Evolutionary conservation across 1,140 invertebrate genomes (phyloP).

Genomic region (Drosophila navojoa): DNA sequence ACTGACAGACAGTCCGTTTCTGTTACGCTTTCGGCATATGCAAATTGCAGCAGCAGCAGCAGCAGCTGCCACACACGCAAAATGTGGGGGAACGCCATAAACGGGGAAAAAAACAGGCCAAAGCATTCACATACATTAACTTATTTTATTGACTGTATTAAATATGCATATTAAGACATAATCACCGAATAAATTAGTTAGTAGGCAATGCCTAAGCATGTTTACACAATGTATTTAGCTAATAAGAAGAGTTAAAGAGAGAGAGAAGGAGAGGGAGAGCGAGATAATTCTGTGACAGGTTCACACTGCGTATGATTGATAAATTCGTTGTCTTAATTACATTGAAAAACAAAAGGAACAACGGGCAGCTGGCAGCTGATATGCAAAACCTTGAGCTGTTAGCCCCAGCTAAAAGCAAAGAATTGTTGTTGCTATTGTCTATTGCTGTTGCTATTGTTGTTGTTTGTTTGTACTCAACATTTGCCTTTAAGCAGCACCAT

Average conservation of each 20-base stretch:
- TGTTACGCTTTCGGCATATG: slow-evolving; percentile 50
- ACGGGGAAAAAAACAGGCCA: background rate
- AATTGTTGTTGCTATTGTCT: background rate
- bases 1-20: slow-evolving; percentile 52
- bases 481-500: slow-evolving; percentile 32
- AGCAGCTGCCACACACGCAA: background rate
- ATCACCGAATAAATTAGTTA: slow-evolving; percentile 48
- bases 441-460: background rate
- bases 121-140: slow-evolving; percentile 44
- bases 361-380: slow-evolving; percentile 52
- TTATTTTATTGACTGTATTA: slow-evolving; percentile 35
- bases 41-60: slow-evolving; percentile 66
- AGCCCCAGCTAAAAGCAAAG: slow-evolving; percentile 39
- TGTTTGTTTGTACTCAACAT: slow-evolving; percentile 11
- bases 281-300: slow-evolving; percentile 45
- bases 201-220: background rate
- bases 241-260: too few species aligned
- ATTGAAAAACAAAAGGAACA: slow-evolving; percentile 9
- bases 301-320: slow-evolving; percentile 75
- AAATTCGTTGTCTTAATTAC: slow-evolving; percentile 68
- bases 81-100: slow-evolving; percentile 8
- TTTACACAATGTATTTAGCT: too few species aligned
- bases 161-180: slow-evolving; percentile 36
- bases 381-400: slow-evolving; percentile 64
- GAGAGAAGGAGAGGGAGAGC: background rate